Conservation (phyloP, 2,797 vertebrate genomes). For the Cryptoblepharus egeriae region DNA sequence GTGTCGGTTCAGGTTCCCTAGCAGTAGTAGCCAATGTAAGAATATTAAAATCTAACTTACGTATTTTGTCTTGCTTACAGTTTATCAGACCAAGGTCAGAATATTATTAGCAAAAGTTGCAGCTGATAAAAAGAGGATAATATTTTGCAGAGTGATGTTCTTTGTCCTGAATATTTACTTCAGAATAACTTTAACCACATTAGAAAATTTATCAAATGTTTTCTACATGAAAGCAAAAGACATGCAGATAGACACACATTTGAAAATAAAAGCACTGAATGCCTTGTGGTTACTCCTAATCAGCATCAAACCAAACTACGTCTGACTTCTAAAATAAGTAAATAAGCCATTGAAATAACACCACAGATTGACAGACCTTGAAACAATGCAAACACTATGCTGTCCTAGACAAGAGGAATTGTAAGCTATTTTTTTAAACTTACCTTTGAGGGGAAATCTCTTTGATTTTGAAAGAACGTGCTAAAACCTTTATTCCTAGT, state of each 20-base stretch:
- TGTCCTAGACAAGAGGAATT: not conserved
- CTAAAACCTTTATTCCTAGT: conserved; percentile 18
- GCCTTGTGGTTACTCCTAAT: not conserved
- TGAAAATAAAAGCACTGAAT: conserved; percentile 5
- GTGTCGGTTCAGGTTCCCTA: not conserved
- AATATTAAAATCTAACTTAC: not conserved
- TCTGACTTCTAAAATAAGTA: conserved; percentile 10
- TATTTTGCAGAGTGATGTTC: not conserved
- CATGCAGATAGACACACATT: not conserved
- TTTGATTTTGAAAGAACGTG: conserved; percentile 4
- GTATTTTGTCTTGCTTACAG: not conserved
- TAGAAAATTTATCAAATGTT: not conserved
- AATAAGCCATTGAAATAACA: not conserved
- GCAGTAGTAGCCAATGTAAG: not conserved
- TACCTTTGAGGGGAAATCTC: conserved; percentile 5
- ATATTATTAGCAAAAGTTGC: not conserved
- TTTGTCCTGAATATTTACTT: not conserved
- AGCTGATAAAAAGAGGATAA: not conserved
- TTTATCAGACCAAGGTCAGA: not conserved
- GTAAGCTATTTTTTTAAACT: not conserved
- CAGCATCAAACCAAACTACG: not conserved
- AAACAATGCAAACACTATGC: not conserved
- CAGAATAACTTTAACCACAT: not conserved
- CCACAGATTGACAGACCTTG: not conserved
- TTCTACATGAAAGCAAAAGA: not conserved